Evolutionary conservation across 2,888 invertebrate species (phyloP), one percentile per base, ranked within the genome.

Genomic region (Petrolisthes cinctipes): DNA sequence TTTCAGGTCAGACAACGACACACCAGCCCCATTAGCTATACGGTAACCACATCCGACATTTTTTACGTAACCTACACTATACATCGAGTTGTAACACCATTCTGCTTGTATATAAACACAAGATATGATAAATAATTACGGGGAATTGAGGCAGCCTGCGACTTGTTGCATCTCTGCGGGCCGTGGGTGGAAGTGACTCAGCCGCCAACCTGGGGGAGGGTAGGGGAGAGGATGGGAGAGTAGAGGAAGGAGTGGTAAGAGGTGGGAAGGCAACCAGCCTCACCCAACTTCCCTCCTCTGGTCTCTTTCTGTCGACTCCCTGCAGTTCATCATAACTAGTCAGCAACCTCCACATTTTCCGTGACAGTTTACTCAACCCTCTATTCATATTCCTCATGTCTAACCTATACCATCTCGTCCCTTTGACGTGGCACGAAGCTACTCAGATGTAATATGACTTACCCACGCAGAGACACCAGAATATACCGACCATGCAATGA

Each of bases 101-200:
- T 37, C 68, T 7, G 20, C 76, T 57, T 17, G 57, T 14, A 17
- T 57, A 56, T 83, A 57, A 14, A 61, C 56, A 57, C n/a, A 37
- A 20, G 20, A 14, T 57, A 73, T 53, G 17, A 7, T 66, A 20
- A 37, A 78, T 53, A 78, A 78, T 9, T 2, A 14, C 51, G 17
- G 7, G 51, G 78, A 78, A 54, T 73, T 75, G 37, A 51, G 54
- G 23, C 14, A 11, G 56, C 87, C 84, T 61, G 87, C 80, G 84
- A 80, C 83, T 80, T 87, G 84, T 75, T 87, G 87, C 87, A 87
- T 68, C 87, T 54, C 68, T 37, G 23, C 37, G 9, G 53, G 53
- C 75, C 87, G 84, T 87, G 87, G 87, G 83, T 84, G 84, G 87
- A 83, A 84, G 80, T 87, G 87, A 87, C 81, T 87, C 87, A 87